phyloP scores from a whole-genome alignment of 2,888 invertebrate species.

The Conchocele bisecta region DNA sequence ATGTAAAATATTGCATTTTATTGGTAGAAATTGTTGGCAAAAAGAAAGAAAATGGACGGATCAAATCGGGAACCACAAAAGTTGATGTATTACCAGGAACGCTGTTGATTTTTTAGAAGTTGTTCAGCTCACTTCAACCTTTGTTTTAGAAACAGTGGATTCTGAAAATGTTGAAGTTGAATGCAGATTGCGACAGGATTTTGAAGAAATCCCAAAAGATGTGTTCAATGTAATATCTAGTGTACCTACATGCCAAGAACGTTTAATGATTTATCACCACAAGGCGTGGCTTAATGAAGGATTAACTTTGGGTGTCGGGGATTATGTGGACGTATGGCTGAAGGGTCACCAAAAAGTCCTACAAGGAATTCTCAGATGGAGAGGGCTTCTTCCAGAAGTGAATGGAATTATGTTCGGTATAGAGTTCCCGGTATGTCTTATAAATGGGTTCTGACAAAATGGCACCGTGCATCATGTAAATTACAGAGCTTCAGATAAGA shows the following conservation, averaged over 20 bases:
- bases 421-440: constrained; percentile 74
- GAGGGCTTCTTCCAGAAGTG: constrained; percentile 65
- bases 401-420: constrained; percentile 77
- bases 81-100: constrained; percentile 73
- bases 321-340: constrained; percentile 70
- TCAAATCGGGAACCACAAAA: constrained; percentile 56
- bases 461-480: no score
- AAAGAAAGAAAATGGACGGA: constrained; percentile 63
- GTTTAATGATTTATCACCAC: constrained; percentile 68
- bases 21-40: constrained; percentile 67
- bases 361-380: constrained; percentile 68
- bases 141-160: constrained; percentile 57
- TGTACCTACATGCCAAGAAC: constrained; percentile 74
- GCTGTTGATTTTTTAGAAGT: constrained; percentile 52
- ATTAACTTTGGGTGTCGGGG: constrained; percentile 60
- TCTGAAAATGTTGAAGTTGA: constrained; percentile 68
- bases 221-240: constrained; percentile 64
- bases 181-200: constrained; percentile 45
- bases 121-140: constrained; percentile 5
- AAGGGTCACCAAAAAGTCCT: constrained; percentile 66
- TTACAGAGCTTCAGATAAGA: no score
- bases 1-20: constrained; percentile 72
- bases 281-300: constrained; percentile 73
- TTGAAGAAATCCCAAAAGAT: constrained; percentile 51
- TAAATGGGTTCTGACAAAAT: no score